These are phyloP conservation scores for Rhinopithecus roxellana DNA, from an alignment of 2,113 vertebrate genomes.

Conservation along the genomic window DNA sequence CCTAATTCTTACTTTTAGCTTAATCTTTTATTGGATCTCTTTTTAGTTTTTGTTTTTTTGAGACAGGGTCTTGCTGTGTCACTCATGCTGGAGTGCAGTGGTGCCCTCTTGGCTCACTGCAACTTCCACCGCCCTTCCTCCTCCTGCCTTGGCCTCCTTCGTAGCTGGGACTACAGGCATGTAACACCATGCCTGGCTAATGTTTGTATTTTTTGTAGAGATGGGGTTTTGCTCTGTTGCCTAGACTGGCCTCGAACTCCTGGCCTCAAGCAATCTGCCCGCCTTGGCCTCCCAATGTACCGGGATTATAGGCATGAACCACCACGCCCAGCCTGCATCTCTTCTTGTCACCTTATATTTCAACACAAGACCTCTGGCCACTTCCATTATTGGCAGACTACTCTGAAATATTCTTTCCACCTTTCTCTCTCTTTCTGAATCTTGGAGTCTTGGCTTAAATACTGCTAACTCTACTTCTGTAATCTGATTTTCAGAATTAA, in stretches of 20 bases:
- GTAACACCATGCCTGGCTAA: neutral
- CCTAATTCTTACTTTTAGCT: neutral
- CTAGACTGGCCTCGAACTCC: too few relatives aligned
- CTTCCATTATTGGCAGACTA: neutral
- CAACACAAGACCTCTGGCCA: neutral
- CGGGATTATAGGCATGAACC: neutral
- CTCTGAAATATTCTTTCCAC: neutral
- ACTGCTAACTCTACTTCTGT: neutral
- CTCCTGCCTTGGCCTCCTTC: neutral
- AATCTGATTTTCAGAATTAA: neutral
- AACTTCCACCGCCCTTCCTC: neutral
- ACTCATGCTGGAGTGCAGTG: neutral
- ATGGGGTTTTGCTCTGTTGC: neutral
- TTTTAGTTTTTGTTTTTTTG: neutral
- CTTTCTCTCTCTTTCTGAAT: neutral
- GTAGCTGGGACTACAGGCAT: neutral
- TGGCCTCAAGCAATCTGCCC: too few relatives aligned
- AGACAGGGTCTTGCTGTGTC: neutral
- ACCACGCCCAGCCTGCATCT: neutral
- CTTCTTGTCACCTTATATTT: neutral
- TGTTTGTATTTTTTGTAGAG: neutral
- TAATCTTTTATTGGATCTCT: neutral
- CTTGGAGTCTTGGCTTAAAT: neutral
- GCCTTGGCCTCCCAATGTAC: neutral
- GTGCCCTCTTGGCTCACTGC: neutral